Conservation (phyloP, 2,113 vertebrate genomes). For the Menura novaehollandiae region DNA sequence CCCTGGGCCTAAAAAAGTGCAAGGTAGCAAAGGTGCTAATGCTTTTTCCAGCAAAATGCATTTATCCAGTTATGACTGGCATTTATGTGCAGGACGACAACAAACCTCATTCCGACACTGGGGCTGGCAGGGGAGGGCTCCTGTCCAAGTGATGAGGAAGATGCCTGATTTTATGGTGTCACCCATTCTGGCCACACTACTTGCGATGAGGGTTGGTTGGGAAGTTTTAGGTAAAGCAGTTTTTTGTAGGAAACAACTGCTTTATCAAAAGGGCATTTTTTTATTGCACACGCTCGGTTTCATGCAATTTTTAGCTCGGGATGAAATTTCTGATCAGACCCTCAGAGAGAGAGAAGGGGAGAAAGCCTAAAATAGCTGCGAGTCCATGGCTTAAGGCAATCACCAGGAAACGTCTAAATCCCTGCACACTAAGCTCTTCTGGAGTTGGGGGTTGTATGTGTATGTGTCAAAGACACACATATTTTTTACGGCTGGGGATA, state of each 20-base stretch:
- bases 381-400: slow-evolving; percentile 14
- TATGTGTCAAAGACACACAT: background rate
- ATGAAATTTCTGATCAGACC: slow-evolving; percentile 5
- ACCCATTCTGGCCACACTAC: background rate
- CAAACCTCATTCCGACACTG: background rate
- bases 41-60: background rate
- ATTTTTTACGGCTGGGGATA: background rate
- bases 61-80: background rate
- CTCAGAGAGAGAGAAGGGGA: background rate
- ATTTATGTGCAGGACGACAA: background rate
- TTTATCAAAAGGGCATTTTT: background rate
- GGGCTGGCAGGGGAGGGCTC: background rate
- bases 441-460: background rate
- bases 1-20: background rate
- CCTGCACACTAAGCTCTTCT: background rate
- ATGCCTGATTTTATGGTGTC: background rate
- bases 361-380: slow-evolving; percentile 3
- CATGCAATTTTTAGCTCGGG: background rate
- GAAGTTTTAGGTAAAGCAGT: background rate
- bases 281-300: background rate
- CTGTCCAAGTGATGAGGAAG: background rate
- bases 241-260: background rate
- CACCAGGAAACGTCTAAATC: background rate
- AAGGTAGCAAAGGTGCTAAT: background rate
- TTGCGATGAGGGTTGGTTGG: background rate